These are phyloP conservation scores for Rana temporaria DNA, from an alignment of 2,113 vertebrate genomes.

Conservation along the genomic window DNA sequence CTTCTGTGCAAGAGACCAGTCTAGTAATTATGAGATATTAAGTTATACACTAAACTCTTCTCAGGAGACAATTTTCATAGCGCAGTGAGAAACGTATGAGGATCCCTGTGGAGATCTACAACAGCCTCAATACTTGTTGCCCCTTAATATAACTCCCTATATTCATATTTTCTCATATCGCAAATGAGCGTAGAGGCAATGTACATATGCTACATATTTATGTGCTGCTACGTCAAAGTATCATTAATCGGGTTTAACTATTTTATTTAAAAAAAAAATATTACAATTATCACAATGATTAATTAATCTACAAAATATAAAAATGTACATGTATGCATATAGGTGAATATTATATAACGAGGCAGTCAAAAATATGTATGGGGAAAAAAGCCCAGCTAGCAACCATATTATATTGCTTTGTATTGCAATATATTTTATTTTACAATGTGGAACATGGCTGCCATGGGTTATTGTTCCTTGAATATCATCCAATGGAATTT, in stretches of 20 bases:
- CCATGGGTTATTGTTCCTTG: no score
- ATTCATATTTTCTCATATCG: background rate
- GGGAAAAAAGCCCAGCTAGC: no score
- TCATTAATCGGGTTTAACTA: no score
- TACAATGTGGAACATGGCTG: no score
- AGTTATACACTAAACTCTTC: slow-evolving; percentile 13
- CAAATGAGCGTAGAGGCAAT: background rate
- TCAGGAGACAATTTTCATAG: slow-evolving; percentile 32
- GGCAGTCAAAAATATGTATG: no score
- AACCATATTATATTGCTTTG: no score
- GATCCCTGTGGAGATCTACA: slow-evolving; percentile 11
- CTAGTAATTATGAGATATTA: slow-evolving; percentile 35
- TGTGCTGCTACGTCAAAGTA: no score
- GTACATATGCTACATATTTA: background rate
- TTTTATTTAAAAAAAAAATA: no score
- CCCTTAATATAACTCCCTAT: background rate
- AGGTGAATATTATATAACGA: no score
- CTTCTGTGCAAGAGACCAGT: slow-evolving; percentile 18
- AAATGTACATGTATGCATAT: no score
- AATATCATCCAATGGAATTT: no score
- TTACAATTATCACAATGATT: background rate
- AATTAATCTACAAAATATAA: background rate
- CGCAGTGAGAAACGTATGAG: slow-evolving; percentile 3
- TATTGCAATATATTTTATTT: no score
- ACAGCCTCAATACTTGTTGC: slow-evolving; percentile 26